Evolutionary conservation across 2,113 vertebrate species (phyloP), one percentile per base, ranked within the genome.

Genomic region (Podocnemis expansa): DNA sequence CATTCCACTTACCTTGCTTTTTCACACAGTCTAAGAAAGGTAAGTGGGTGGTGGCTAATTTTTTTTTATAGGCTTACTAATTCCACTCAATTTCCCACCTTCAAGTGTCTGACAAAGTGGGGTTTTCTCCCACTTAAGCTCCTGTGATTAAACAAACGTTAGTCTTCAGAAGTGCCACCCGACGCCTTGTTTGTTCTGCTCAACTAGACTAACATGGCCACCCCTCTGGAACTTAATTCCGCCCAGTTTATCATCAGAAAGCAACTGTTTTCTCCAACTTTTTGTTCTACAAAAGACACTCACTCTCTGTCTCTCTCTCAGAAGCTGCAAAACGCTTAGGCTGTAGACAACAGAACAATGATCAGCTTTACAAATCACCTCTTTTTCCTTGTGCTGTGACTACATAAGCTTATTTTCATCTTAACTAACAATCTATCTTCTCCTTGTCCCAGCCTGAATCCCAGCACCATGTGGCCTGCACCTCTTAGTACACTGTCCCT

Each of bases 361-460:
- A 16, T 47, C 4, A 0, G 0, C 17, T 21, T 67, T 76, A n/a
- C 1, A 0, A 13, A 3, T 3, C 75, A 12, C 27, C 43, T 52
- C 11, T 27, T 25, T 63, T 34, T 63, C 29, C 41, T 24, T 47
- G 47, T 27, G 17, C 31, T 51, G 0, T 41, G 60, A 19, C 11
- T 41, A 89, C 29, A 51, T 10, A 22, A 8, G 24, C 29, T 81
- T 13, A 1, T 17, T 14, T 1, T 8, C 5, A 24, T 76, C 41
- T 16, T 70, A 70, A 67, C 34, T 67, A 22, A 21, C 19, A 41
- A 41, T 10, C 13, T 63, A 31, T 63, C 58, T 63, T 31, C 14
- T 31, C 58, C 10, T 27, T 31, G 25, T 25, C 27, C 27, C 56
- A 29, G 56, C 56, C 34, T n/a, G 63, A n/a, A 34, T 41, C 73